Evolutionary conservation across 1,140 invertebrate species (phyloP).

Genomic region (Liolophura sinensis): DNA sequence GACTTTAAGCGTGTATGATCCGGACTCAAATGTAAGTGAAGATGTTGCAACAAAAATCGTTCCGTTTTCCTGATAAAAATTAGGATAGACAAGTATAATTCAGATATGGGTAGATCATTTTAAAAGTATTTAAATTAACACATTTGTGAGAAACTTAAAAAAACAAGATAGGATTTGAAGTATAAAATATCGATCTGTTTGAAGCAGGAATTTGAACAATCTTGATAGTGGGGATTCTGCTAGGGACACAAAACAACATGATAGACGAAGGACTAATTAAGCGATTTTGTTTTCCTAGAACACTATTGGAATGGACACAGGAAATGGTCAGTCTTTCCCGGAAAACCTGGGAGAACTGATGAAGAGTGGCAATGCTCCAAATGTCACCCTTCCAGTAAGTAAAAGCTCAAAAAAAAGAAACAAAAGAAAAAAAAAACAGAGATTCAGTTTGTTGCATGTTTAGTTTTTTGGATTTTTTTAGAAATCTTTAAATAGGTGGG

Average conservation of each 20-base stretch:
- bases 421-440: not conserved
- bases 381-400: constrained; percentile 73
- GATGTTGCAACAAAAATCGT: too few species aligned
- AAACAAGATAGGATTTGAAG: not conserved
- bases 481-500: not conserved
- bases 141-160: too few species aligned
- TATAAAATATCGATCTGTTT: not conserved
- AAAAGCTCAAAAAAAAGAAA: not conserved
- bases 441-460: not conserved
- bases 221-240: too few species aligned
- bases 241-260: too few species aligned
- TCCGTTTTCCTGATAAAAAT: too few species aligned
- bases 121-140: too few species aligned
- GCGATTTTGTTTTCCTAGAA: constrained; percentile 4
- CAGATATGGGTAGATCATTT: too few species aligned
- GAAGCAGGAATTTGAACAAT: not conserved
- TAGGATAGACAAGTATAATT: too few species aligned
- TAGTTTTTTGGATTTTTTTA: not conserved
- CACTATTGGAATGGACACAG: constrained; percentile 11
- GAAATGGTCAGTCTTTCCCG: constrained; percentile 54
- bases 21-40: too few species aligned
- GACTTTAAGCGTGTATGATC: too few species aligned
- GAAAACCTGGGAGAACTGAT: constrained; percentile 78
- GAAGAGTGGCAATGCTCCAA: constrained; percentile 79
- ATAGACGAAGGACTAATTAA: too few species aligned